These are phyloP conservation scores for Otis tarda DNA, from an alignment of 2,113 vertebrate genomes.

Conservation along the genomic window DNA sequence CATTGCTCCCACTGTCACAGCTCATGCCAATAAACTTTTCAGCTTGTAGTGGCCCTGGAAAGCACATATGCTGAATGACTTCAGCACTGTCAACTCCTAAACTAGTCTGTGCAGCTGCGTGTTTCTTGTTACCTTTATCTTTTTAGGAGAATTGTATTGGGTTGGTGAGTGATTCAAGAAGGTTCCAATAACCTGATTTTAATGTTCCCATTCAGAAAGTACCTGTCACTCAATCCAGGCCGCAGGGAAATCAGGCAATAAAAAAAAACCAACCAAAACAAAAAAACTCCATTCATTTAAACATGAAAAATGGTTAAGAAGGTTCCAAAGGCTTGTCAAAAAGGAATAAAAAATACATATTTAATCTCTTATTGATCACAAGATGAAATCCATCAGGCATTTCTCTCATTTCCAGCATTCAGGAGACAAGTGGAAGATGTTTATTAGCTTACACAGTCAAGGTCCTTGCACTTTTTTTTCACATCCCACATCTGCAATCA, in stretches of 20 bases:
- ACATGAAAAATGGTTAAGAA: neutral
- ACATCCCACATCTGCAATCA: neutral
- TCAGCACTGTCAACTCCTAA: neutral
- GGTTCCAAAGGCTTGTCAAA: neutral
- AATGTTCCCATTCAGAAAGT: neutral
- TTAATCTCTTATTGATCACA: neutral
- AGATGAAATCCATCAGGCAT: neutral
- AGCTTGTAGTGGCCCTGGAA: neutral
- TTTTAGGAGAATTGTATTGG: neutral
- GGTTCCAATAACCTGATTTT: neutral
- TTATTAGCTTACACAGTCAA: neutral
- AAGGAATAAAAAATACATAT: neutral
- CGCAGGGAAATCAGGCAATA: neutral
- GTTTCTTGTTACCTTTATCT: neutral
- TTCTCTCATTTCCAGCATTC: neutral
- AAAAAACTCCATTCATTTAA: neutral
- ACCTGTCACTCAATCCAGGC: neutral
- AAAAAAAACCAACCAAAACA: neutral
- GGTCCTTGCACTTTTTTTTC: neutral
- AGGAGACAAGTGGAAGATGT: neutral
- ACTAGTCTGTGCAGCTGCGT: neutral
- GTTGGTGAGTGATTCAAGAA: neutral
- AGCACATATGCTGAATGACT: neutral
- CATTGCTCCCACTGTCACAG: neutral
- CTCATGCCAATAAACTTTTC: neutral